Conservation (phyloP, 2,888 invertebrate species). For the Rhimphoctona megacephalus region DNA sequence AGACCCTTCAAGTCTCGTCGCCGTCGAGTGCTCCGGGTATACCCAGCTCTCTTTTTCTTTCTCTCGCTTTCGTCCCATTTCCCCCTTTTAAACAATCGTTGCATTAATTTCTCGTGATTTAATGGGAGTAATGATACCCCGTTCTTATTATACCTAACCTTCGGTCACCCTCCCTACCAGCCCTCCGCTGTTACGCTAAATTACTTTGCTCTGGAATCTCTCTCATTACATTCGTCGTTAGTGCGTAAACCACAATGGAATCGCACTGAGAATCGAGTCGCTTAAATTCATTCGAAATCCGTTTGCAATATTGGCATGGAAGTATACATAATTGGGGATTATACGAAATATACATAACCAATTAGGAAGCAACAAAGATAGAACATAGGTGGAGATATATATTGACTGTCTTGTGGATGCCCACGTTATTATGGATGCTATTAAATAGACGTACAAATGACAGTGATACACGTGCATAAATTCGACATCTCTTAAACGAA, state of each 20-base stretch:
- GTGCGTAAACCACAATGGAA: conserved; percentile 28
- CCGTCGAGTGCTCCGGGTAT: conserved; percentile 26
- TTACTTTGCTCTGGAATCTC: conserved; percentile 38
- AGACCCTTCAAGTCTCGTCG: conserved; percentile 42
- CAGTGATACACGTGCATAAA: background rate
- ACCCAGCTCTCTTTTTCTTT: conserved; percentile 25
- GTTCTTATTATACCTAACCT: conserved; percentile 33
- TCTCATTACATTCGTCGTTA: conserved; percentile 40
- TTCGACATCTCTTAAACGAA: background rate
- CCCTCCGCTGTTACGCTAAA: conserved; percentile 17
- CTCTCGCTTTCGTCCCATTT: conserved; percentile 36
- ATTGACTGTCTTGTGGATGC: background rate
- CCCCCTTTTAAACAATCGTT: conserved; percentile 77
- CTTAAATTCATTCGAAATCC: conserved; percentile 10
- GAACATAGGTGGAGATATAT: background rate
- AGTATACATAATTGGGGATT: background rate
- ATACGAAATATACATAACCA: conserved; percentile 18
- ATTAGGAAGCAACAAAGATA: conserved; percentile 5
- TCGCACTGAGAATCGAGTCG: conserved; percentile 7
- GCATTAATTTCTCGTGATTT: conserved; percentile 80
- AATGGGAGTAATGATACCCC: conserved; percentile 70
- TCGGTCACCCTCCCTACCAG: conserved; percentile 3
- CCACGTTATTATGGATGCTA: background rate
- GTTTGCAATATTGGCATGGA: background rate
- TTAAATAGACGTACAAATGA: background rate